phyloP scores from a whole-genome alignment of 2,888 invertebrate species.

The Brachynemurus nebulosus region DNA sequence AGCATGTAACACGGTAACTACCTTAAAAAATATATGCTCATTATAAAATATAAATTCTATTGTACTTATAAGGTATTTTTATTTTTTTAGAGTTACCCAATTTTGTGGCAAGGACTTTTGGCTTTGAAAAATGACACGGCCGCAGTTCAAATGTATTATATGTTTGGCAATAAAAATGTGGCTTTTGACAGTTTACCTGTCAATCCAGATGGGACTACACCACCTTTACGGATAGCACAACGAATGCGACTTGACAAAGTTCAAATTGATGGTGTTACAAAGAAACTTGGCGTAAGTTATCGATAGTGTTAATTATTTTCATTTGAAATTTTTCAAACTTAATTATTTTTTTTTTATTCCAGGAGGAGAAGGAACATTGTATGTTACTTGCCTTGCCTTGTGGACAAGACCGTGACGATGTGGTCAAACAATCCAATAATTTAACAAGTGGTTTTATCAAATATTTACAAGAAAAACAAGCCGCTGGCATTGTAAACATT shows the following conservation, averaged over 20 bases:
- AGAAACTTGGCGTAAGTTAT: conserved; percentile 82
- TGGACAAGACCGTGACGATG: conserved; percentile 88
- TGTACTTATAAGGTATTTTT: too few relatives aligned
- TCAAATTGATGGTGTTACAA: conserved; percentile 90
- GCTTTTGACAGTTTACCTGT: conserved; percentile 80
- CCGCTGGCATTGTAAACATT: conserved; percentile 96
- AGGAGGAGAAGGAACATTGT: conserved; percentile 93
- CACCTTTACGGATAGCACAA: conserved; percentile 85
- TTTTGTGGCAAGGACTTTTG: conserved; percentile 94
- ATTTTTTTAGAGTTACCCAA: conserved; percentile 68
- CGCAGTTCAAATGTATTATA: conserved; percentile 97
- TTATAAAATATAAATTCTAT: too few relatives aligned
- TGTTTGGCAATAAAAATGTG: conserved; percentile 83
- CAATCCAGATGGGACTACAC: conserved; percentile 68
- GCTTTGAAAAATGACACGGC: conserved; percentile 95
- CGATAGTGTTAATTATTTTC: neutral
- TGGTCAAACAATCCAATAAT: conserved; percentile 82
- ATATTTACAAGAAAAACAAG: conserved; percentile 92
- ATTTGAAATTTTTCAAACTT: conserved; percentile 2
- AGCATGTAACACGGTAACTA: too few relatives aligned
- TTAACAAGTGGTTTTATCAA: conserved; percentile 87
- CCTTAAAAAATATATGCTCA: too few relatives aligned
- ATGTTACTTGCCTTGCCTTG: conserved; percentile 91
- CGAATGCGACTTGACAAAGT: conserved; percentile 93
- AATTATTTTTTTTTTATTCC: conserved; percentile 20